Evolutionary conservation across 2,113 vertebrate species (phyloP).

Genomic region (Chloebia gouldiae): DNA sequence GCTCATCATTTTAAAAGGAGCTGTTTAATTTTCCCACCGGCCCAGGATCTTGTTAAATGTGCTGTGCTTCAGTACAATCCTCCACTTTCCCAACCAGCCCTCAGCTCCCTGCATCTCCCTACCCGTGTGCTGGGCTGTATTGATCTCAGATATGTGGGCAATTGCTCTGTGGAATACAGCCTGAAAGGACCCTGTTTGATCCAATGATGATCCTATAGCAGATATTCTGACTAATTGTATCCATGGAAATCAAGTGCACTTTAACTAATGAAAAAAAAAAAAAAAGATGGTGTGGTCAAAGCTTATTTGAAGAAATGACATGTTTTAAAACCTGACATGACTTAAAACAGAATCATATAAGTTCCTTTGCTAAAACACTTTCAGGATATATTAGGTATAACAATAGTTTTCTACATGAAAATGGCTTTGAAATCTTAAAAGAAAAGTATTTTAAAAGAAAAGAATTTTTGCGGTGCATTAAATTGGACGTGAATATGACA

Average conservation of each 20-base stretch:
- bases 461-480: conserved; percentile 80
- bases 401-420: conserved; percentile 84
- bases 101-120: not conserved
- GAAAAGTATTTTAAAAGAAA: conserved; percentile 80
- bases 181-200: conserved; percentile 44
- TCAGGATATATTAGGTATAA: conserved; percentile 82
- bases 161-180: conserved; percentile 21
- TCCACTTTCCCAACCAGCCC: conserved; percentile 12
- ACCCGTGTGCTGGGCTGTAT: not conserved
- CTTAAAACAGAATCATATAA: conserved; percentile 82
- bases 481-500: conserved; percentile 91
- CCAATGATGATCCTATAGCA: not conserved
- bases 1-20: not conserved
- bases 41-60: not conserved
- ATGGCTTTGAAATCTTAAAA: conserved; percentile 84
- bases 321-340: conserved; percentile 79
- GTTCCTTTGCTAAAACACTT: conserved; percentile 80
- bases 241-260: conserved; percentile 69
- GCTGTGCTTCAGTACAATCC: not conserved
- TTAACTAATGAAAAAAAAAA: conserved; percentile 67
- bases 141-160: conserved; percentile 63
- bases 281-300: conserved; percentile 63
- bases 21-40: not conserved
- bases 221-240: conserved; percentile 68
- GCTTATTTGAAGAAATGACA: conserved; percentile 75